phyloP scores from a whole-genome alignment of 2,888 invertebrate species.

The Aspidapion aeneum region DNA sequence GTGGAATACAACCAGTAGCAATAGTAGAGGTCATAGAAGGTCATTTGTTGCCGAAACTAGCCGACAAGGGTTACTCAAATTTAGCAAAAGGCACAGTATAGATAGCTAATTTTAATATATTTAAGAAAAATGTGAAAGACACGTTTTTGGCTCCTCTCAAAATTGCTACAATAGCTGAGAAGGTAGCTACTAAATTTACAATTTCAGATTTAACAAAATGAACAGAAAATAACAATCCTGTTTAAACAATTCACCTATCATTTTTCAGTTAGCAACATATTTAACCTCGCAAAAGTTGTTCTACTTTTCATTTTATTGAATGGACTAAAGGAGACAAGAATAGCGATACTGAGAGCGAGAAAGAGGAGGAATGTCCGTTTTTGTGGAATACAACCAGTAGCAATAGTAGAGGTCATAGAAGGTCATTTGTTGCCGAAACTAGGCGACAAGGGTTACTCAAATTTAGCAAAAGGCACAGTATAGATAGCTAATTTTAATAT shows the following conservation, averaged over 20 bases:
- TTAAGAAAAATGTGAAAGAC: too few relatives aligned
- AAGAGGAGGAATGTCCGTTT: conserved; percentile 36
- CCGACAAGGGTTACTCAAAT: conserved; percentile 28
- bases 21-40: conserved; percentile 24
- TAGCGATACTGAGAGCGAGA: conserved; percentile 27
- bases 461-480: conserved; percentile 30
- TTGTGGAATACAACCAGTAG: conserved; percentile 33
- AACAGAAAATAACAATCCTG: too few relatives aligned
- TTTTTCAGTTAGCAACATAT: too few relatives aligned
- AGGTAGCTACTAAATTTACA: too few relatives aligned
- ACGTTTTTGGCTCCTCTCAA: too few relatives aligned
- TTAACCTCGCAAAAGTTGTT: too few relatives aligned
- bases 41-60: conserved; percentile 31
- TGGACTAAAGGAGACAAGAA: too few relatives aligned
- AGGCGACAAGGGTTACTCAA: conserved; percentile 28
- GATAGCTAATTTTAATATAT: conserved; percentile 19
- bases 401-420: conserved; percentile 23
- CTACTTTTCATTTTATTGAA: too few relatives aligned
- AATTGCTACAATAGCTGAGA: too few relatives aligned
- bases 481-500: conserved; percentile 19
- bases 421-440: conserved; percentile 31
- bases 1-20: conserved; percentile 30
- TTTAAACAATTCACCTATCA: too few relatives aligned
- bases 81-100: conserved; percentile 30
- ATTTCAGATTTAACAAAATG: too few relatives aligned